These are phyloP conservation scores for Metallyticus violacea DNA, from an alignment of 2,888 invertebrate species.

Conservation along the genomic window DNA sequence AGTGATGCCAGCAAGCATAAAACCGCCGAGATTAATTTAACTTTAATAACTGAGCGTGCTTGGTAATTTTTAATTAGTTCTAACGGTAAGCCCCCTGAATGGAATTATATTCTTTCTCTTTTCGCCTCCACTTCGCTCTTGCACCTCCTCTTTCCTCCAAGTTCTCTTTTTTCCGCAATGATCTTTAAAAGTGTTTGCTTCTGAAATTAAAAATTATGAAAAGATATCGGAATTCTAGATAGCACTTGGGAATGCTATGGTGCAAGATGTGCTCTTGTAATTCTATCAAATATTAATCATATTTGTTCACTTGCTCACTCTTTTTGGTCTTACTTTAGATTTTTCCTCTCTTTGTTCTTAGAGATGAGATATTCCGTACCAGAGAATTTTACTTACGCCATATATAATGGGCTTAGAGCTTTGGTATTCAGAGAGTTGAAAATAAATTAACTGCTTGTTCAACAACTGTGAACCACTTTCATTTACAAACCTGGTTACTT, in stretches of 20 bases:
- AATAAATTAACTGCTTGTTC: no score
- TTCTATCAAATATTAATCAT: neutral
- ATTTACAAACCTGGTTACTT: no score
- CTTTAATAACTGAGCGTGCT: slow-evolving; percentile 1
- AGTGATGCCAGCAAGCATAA: neutral
- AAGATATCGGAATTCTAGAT: neutral
- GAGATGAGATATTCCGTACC: no score
- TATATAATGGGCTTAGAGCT: no score
- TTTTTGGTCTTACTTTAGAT: neutral
- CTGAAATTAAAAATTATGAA: neutral
- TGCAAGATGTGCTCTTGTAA: neutral
- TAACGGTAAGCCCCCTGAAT: neutral
- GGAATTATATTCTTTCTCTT: neutral
- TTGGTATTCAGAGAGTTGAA: no score
- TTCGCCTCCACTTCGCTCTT: neutral
- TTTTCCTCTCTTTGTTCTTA: no score
- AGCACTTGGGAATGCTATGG: neutral
- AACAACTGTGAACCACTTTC: no score
- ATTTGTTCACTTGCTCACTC: neutral
- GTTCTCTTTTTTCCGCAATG: no score
- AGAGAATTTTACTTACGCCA: no score
- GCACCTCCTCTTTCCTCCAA: no score
- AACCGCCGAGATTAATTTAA: neutral
- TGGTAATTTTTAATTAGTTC: slow-evolving; percentile 1
- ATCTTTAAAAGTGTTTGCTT: neutral